phyloP scores from a whole-genome alignment of 2,888 invertebrate genomes.

The Drosophila acutilabella region DNA sequence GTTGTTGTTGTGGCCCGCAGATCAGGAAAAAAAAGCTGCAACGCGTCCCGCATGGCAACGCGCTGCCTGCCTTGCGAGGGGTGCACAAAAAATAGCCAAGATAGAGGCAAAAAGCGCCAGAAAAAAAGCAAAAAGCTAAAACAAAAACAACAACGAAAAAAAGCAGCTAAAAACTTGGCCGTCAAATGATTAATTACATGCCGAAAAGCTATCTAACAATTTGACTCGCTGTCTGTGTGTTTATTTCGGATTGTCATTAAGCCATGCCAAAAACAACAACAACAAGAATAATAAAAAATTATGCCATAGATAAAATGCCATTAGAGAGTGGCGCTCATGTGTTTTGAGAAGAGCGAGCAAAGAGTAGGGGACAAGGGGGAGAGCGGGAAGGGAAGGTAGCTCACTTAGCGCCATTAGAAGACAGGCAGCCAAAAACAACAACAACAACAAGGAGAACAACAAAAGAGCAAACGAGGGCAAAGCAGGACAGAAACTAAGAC shows the following conservation, averaged over 20 bases:
- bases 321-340: slow-evolving; percentile 70
- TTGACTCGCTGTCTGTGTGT: slow-evolving; percentile 71
- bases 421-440: slow-evolving; percentile 55
- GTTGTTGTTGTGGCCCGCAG: slow-evolving; percentile 62
- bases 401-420: slow-evolving; percentile 79
- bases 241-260: slow-evolving; percentile 75
- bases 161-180: slow-evolving; percentile 45
- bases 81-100: slow-evolving; percentile 22
- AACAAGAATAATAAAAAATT: slow-evolving; percentile 78
- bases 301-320: slow-evolving; percentile 82
- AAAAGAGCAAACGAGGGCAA: slow-evolving; percentile 25
- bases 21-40: slow-evolving; percentile 46
- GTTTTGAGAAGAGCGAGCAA: slow-evolving; percentile 3
- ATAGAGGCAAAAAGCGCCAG: not conserved
- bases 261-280: slow-evolving; percentile 55
- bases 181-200: slow-evolving; percentile 79
- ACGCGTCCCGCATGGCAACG: slow-evolving; percentile 63
- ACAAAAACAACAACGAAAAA: not conserved
- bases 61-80: slow-evolving; percentile 27
- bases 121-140: not conserved
- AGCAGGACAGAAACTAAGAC: slow-evolving; percentile 3
- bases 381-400: slow-evolving; percentile 36
- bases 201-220: slow-evolving; percentile 81
- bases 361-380: not conserved
- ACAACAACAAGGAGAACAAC: slow-evolving; percentile 36